Percentiles rank a stretch among this genome's conserved stretches.
These are phyloP conservation scores for Planiliza haematocheilus DNA, from an alignment of 2,113 vertebrate species.

Conservation along the genomic window DNA sequence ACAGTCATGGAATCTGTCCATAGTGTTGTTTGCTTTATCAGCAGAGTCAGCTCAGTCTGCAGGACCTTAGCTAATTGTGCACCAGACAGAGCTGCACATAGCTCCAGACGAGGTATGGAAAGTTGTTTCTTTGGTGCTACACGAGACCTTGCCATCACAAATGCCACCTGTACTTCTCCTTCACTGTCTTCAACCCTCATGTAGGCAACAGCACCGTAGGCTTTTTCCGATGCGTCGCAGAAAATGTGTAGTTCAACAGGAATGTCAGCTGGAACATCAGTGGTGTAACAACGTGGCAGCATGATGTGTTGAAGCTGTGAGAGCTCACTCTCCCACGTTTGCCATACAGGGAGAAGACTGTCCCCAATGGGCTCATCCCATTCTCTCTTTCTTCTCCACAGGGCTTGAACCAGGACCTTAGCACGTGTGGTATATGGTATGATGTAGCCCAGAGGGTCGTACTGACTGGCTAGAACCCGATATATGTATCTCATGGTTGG, in stretches of 20 bases:
- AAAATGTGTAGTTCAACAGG: neutral
- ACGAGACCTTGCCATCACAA: neutral
- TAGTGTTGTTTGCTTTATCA: neutral
- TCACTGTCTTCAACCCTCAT: neutral
- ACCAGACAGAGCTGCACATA: neutral
- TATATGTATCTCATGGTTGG: neutral
- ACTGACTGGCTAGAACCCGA: neutral
- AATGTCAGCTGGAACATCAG: neutral
- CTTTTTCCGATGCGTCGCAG: neutral
- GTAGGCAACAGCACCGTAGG: neutral
- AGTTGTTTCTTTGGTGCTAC: neutral
- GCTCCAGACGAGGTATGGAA: neutral
- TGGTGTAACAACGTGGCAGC: neutral
- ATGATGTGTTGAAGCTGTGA: neutral
- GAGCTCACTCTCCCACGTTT: neutral
- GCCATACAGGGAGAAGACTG: neutral
- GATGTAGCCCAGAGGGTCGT: constrained; percentile 16
- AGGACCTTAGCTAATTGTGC: neutral
- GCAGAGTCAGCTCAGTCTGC: neutral
- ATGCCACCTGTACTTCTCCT: neutral
- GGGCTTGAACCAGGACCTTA: constrained; percentile 1
- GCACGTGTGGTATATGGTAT: constrained; percentile 1
- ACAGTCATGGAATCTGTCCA: neutral
- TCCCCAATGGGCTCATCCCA: constrained; percentile 24
- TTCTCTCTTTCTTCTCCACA: neutral